Evolutionary conservation across 2,888 invertebrate species (phyloP).

Genomic region (Drosophila maculinotata): DNA sequence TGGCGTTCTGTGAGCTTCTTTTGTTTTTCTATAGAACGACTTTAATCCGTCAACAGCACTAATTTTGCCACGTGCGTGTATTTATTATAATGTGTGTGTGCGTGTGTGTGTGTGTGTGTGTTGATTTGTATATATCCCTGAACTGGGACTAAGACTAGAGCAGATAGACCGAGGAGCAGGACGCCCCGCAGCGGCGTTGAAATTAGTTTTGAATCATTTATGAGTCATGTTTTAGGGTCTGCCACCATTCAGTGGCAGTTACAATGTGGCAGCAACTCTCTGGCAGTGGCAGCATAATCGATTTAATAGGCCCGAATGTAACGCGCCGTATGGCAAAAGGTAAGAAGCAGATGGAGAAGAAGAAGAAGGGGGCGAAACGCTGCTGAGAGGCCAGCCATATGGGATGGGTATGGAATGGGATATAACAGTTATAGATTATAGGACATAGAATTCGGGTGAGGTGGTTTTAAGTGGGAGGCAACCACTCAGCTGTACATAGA

Average conservation of each 20-base stretch:
- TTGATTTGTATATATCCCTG: constrained; percentile 28
- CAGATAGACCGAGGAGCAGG: constrained; percentile 38
- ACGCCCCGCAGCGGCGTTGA: constrained; percentile 67
- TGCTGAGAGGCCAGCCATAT: constrained; percentile 52
- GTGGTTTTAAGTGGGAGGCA: no score
- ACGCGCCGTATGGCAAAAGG: constrained; percentile 65
- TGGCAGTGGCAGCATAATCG: constrained; percentile 64
- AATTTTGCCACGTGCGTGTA: constrained; percentile 66
- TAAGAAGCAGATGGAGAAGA: constrained; percentile 5
- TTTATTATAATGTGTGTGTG: constrained; percentile 18
- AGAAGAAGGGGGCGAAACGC: constrained; percentile 3
- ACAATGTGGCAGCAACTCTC: constrained; percentile 28
- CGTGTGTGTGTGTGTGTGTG: constrained; percentile 31
- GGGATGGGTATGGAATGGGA: constrained; percentile 29
- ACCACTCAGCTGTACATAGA: no score
- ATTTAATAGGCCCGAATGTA: constrained; percentile 73
- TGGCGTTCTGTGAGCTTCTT: constrained; percentile 18
- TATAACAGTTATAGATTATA: background rate
- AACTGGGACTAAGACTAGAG: constrained; percentile 34
- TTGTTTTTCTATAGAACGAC: constrained; percentile 25
- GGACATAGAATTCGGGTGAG: no score
- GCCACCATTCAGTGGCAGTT: constrained; percentile 60
- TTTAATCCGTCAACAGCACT: constrained; percentile 69
- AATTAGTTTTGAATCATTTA: constrained; percentile 82
- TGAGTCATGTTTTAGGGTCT: constrained; percentile 79